Evolutionary conservation across 2,888 invertebrate genomes (phyloP), one percentile per base, ranked within the genome.

Genomic region (Dexiosoma caninum): DNA sequence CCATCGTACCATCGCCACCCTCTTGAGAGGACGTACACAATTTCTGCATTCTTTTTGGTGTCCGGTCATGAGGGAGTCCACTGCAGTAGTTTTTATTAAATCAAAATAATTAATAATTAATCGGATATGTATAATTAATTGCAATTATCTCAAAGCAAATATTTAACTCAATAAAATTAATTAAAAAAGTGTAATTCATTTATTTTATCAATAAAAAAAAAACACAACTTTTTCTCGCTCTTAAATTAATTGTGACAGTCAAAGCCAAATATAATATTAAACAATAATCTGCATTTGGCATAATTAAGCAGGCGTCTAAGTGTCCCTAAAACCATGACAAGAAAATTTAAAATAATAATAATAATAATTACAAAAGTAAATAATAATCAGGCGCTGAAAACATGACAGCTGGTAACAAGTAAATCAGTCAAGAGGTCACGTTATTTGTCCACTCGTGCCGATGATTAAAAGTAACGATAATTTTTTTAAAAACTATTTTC

Each of bases 301-400:
- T 49, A 75, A 67, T 10, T 21, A 23, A 32, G 10, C 2, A 40
- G 75, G 66, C 74, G 66, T 66, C 55, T 57, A n/a, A n/a, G n/a
- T n/a, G n/a, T n/a, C n/a, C n/a, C n/a, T n/a, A n/a, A n/a, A n/a
- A n/a, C n/a, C n/a, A n/a, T n/a, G n/a, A n/a, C n/a, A n/a, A n/a
- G n/a, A n/a, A n/a, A n/a, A n/a, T n/a, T n/a, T n/a, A n/a, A n/a
- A n/a, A n/a, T n/a, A n/a, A n/a, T n/a, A n/a, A n/a, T n/a, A n/a
- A n/a, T n/a, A 27, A 27, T 30, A 42, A 30, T 67, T 42, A 12
- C n/a, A n/a, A n/a, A n/a, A n/a, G n/a, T 19, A 10, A 32, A 10
- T 27, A n/a, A 49, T 9, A 14, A 49, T 9, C n/a, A 64, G 10
- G 21, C 10, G 12, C 19, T 16, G 27, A 14, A 35, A 46, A 64